Evolutionary conservation across 2,888 invertebrate species (phyloP).

Genomic region (Cyclophora punctaria): DNA sequence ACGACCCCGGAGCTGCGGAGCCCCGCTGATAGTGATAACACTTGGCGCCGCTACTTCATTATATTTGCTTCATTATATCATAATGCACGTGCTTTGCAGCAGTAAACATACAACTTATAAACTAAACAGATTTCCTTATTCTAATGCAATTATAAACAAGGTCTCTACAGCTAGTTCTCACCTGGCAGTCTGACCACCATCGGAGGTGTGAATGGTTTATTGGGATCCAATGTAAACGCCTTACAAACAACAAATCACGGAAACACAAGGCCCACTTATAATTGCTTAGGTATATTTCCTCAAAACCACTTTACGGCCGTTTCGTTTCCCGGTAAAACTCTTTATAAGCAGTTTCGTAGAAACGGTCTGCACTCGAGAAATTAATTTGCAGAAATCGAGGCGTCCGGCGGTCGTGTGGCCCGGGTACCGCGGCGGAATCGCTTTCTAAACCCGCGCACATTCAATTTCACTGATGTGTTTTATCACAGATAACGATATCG

Average conservation of each 20-base stretch:
- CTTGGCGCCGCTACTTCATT: slow-evolving; percentile 37
- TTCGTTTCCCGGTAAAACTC: slow-evolving; percentile 70
- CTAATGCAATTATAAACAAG: background rate
- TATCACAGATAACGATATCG: slow-evolving; percentile 68
- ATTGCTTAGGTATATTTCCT: slow-evolving; percentile 62
- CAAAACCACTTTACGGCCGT: slow-evolving; percentile 70
- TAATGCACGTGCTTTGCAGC: slow-evolving; percentile 26
- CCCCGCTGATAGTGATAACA: slow-evolving; percentile 35
- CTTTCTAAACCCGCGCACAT: slow-evolving; percentile 66
- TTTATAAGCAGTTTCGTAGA: slow-evolving; percentile 71
- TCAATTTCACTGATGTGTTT: slow-evolving; percentile 65
- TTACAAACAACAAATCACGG: slow-evolving; percentile 57
- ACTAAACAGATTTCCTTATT: slow-evolving; percentile 7
- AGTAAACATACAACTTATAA: slow-evolving; percentile 26
- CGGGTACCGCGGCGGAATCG: slow-evolving; percentile 54
- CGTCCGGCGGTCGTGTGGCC: slow-evolving; percentile 46
- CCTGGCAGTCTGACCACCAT: slow-evolving; percentile 74
- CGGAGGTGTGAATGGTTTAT: slow-evolving; percentile 61
- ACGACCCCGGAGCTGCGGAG: slow-evolving; percentile 39
- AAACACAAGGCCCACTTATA: slow-evolving; percentile 67
- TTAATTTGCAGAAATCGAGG: slow-evolving; percentile 68
- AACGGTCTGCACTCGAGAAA: slow-evolving; percentile 65
- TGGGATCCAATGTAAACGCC: slow-evolving; percentile 74
- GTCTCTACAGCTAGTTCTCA: slow-evolving; percentile 30
- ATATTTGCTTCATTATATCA: slow-evolving; percentile 23